phyloP scores from a whole-genome alignment of 2,888 invertebrate genomes.

The Ophonus ardosiacus region DNA sequence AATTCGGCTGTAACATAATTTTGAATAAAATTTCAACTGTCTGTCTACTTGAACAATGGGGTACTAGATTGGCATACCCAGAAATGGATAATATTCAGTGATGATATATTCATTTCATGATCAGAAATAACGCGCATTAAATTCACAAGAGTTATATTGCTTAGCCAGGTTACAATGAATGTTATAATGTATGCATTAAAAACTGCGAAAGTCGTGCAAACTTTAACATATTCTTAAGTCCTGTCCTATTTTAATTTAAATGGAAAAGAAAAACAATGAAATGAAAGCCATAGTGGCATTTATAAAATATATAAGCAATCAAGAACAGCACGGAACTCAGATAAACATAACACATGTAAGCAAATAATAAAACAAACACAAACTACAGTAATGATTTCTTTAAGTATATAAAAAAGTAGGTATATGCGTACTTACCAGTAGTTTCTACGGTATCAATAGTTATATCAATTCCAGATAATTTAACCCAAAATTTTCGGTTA shows the following conservation, averaged over 20 bases:
- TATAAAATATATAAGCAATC: background rate
- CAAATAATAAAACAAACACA: background rate
- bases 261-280: background rate
- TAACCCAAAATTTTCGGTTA: background rate
- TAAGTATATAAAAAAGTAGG: background rate
- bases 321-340: background rate
- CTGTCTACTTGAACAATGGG: background rate
- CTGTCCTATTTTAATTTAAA: background rate
- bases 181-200: no score
- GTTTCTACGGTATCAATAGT: background rate
- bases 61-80: no score
- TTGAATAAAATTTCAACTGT: background rate
- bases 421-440: background rate
- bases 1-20: background rate
- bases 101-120: no score
- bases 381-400: background rate
- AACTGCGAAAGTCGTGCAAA: background rate
- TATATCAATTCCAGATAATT: background rate
- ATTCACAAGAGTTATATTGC: no score
- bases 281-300: background rate
- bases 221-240: background rate
- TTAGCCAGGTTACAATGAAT: no score
- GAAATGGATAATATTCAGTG: no score
- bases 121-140: no score
- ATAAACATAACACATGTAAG: background rate